Conservation (phyloP, 2,888 invertebrate species). For the Ctena decussata region DNA sequence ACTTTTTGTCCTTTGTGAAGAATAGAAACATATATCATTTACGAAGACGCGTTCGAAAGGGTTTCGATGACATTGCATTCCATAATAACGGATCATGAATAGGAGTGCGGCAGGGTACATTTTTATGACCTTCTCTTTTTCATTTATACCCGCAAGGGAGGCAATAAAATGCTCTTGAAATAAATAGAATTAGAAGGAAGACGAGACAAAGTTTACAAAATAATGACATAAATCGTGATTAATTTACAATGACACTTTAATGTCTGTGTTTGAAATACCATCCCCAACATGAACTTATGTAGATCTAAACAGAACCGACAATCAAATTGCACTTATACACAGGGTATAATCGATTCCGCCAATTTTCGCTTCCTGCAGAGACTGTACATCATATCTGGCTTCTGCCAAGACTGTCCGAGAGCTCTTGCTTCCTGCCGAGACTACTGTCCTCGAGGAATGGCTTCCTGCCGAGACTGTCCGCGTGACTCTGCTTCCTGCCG, state of each 20-base stretch:
- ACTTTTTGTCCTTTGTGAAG: constrained; percentile 22
- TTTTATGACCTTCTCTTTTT: constrained; percentile 49
- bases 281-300: not conserved
- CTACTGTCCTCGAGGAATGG: too few relatives aligned
- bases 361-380: too few relatives aligned
- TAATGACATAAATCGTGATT: constrained; percentile 63
- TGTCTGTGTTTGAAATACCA: constrained; percentile 32
- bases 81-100: constrained; percentile 54
- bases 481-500: too few relatives aligned
- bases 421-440: too few relatives aligned
- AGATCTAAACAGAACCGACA: not conserved
- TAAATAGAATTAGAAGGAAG: constrained; percentile 51
- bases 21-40: constrained; percentile 46
- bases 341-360: too few relatives aligned
- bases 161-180: constrained; percentile 18
- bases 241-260: constrained; percentile 68
- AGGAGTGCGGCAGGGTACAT: constrained; percentile 45
- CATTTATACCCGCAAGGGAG: constrained; percentile 3
- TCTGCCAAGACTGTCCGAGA: too few relatives aligned
- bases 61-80: constrained; percentile 49
- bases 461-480: too few relatives aligned
- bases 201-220: constrained; percentile 51
- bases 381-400: too few relatives aligned
- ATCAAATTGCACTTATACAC: not conserved
- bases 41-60: constrained; percentile 29